These are phyloP conservation scores for Rousettus leschenaultii DNA, from an alignment of 2,113 vertebrate genomes.

Conservation along the genomic window DNA sequence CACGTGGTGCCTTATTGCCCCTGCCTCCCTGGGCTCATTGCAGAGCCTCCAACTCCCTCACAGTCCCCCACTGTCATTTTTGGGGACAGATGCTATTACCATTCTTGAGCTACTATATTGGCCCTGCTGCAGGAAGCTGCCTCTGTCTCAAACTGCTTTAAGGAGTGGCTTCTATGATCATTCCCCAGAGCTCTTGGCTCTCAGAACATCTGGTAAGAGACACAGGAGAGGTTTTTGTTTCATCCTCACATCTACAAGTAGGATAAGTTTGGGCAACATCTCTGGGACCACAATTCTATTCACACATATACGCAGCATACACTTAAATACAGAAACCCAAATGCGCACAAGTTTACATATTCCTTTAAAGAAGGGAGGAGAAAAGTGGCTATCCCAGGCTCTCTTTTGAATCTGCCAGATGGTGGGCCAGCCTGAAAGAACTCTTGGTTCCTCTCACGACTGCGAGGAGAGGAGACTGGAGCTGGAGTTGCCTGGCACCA, in stretches of 20 bases:
- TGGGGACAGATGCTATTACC: neutral
- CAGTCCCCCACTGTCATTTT: neutral
- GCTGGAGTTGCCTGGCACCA: neutral
- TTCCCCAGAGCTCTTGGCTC: neutral
- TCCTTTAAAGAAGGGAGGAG: conserved; percentile 11
- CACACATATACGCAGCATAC: neutral
- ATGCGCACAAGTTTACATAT: neutral
- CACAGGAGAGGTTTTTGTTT: neutral
- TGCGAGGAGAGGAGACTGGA: neutral
- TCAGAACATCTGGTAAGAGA: conserved; percentile 25
- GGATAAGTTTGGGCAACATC: neutral
- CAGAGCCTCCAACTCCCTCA: neutral
- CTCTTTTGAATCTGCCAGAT: neutral
- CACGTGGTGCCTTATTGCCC: neutral
- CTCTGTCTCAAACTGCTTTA: neutral
- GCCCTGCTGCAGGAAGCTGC: neutral
- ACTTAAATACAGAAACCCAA: conserved; percentile 13
- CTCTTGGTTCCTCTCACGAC: neutral
- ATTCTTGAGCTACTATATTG: neutral
- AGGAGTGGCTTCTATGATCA: neutral
- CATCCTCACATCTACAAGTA: neutral
- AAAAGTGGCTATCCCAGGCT: neutral
- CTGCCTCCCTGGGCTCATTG: neutral
- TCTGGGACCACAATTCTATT: neutral
- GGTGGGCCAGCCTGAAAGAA: neutral